Percentiles rank a stretch among this genome's conserved stretches.
These are phyloP conservation scores for Cataglyphis hispanica DNA, from an alignment of 1,140 invertebrate genomes.

Conservation along the genomic window DNA sequence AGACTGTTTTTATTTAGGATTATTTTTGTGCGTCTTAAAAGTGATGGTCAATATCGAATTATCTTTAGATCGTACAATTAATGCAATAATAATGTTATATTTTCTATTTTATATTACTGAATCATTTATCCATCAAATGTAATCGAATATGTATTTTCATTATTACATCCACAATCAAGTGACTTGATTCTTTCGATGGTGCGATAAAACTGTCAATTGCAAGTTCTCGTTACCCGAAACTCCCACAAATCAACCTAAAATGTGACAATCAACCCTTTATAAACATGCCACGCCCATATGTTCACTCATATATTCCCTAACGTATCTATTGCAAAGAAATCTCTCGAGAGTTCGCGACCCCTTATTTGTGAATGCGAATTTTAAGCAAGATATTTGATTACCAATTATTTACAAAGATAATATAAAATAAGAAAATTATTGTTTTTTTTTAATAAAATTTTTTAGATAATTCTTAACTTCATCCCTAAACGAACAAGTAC, in stretches of 20 bases:
- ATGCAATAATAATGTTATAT: slow-evolving; percentile 9
- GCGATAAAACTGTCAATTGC: slow-evolving; percentile 46
- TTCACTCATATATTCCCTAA: background rate
- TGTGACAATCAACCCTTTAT: slow-evolving; percentile 40
- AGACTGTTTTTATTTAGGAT: slow-evolving; percentile 4
- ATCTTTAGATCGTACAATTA: slow-evolving; percentile 13
- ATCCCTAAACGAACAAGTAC: background rate
- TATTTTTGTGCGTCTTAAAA: slow-evolving; percentile 1
- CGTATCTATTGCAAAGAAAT: background rate
- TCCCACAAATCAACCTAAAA: slow-evolving; percentile 33
- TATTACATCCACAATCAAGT: background rate
- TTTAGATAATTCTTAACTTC: background rate
- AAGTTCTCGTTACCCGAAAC: slow-evolving; percentile 39
- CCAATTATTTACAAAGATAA: background rate
- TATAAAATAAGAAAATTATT: background rate
- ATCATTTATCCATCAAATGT: slow-evolving; percentile 18
- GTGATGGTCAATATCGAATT: slow-evolving; percentile 12
- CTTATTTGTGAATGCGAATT: background rate
- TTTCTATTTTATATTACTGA: background rate
- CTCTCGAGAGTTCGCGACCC: background rate
- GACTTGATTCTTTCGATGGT: background rate
- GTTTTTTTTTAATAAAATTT: background rate
- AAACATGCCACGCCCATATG: slow-evolving; percentile 29
- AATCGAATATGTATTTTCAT: background rate
- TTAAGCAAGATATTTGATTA: background rate